These are phyloP conservation scores for Lepidotrigona ventralis DNA, from an alignment of 1,140 invertebrate genomes.

Conservation along the genomic window DNA sequence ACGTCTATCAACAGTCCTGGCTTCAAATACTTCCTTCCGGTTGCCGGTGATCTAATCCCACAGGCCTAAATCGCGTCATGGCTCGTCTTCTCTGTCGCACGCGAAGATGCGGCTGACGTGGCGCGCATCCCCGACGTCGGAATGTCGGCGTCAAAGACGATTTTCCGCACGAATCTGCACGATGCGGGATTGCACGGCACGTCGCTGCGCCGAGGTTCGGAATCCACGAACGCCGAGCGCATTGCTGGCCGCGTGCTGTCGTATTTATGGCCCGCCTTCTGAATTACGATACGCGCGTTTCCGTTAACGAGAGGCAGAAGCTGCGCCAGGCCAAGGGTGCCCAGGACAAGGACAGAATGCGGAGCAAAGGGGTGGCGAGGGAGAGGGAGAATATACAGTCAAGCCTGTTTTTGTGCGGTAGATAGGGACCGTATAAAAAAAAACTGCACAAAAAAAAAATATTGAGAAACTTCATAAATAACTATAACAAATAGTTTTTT, in stretches of 20 bases:
- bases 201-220: neutral
- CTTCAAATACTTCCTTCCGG: too few species aligned
- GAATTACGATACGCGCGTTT: conserved; percentile 44
- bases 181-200: neutral
- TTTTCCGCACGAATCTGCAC: neutral
- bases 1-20: too few species aligned
- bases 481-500: too few species aligned
- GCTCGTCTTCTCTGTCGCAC: neutral
- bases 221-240: neutral
- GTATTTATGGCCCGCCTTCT: conserved; percentile 37
- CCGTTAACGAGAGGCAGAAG: neutral
- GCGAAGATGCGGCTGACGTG: neutral
- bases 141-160: neutral
- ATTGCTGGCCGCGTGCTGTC: conserved; percentile 5
- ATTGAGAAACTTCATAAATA: too few species aligned
- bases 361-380: neutral
- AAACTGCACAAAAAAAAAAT: too few species aligned
- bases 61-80: too few species aligned
- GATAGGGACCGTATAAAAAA: too few species aligned
- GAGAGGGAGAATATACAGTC: neutral
- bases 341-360: neutral
- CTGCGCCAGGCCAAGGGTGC: neutral
- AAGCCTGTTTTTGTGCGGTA: too few species aligned
- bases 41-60: too few species aligned
- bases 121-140: too few species aligned